Base-by-base conservation (phyloP, 2,888 invertebrate genomes). In the Euzophera pinguis region DNA sequence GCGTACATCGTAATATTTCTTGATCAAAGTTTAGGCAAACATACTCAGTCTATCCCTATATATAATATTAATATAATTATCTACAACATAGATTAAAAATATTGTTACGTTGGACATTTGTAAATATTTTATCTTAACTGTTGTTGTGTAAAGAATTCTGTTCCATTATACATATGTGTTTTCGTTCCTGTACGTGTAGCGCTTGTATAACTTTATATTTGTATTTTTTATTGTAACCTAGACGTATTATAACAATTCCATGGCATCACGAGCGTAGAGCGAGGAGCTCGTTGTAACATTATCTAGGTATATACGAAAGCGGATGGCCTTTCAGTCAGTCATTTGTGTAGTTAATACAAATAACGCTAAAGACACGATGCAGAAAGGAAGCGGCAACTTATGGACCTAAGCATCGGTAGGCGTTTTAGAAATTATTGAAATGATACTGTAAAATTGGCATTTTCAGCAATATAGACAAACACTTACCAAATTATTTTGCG, bases 61-160 rank as follows among this genome's bases (percentile, higher is more conserved):
- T 22, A 22, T 14, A 14, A 38, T 13, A 32, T 4, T 37, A 37
- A 6, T 38, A 38, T 6, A 56, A 55, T 58, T 55, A 58, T 58
- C 51, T 53, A 53, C 56, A 57, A 56, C 50, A 45, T 60, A 59
- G 54, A 52, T 54, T 59, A 59, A 57, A 52, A 61, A 56, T 73
- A 76, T 78, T 78, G 80, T 82, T 82, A 78, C 70, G 79, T 82
- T 82, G 70, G 58, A 72, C 73, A 69, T 73, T 72, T 78, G 78
- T 78, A 80, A 63, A 81, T 81, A 78, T 73, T 78, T 79, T 78
- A 83, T 74, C 71, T 69, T 78, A 67, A 67, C 74, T 70, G 78
- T 87, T 86, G 77, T 87, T 86, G 77, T 86, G 83, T 84, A 83
- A 79, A 84, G 78, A 75, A 64, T 78, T 84, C 73, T 75, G 80